Evolutionary conservation across 2,113 vertebrate species (phyloP), one percentile per base, ranked within the genome.

Genomic region (Typhlomys cinereus): DNA sequence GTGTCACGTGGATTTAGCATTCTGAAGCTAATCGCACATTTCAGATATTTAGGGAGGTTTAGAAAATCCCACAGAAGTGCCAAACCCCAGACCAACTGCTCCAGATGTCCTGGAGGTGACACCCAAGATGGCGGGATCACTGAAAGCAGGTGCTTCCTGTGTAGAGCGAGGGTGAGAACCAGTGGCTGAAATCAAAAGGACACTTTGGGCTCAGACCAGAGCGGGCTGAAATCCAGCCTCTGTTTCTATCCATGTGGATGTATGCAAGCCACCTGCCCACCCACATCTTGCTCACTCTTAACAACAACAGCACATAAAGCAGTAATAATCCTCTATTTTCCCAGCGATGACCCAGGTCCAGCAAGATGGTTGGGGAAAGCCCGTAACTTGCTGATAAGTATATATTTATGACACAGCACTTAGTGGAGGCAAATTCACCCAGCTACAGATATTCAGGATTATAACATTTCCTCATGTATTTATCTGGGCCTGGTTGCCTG

Each of bases 181-280:
- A 34, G 29, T 17, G 29, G 34, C 25, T 48, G 27, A 48, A 57
- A 79, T 31, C 5, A 3, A 78, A 84, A 88, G 48, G 21, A 27
- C 41, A 13, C 36, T 46, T n/a, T n/a, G 2, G 39, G 44, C 10
- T 52, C 31, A 31, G 44, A 41, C 8, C 1, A 8, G 59, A 25
- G 23, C 23, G 25, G 1, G 2, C 1, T 31, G 50, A 74, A 70
- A 36, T 79, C 71, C 70, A 36, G 12, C 14, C 48, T 84, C 29
- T 34, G 2, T 3, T 5, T 18, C 39, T 23, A 2, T n/a, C 17
- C 31, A 4, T n/a, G 7, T 2, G 39, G 25, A 50, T 39, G 13
- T 64, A 20, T 11, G 2, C 0, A 13, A 4, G 29, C 34, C 88
- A 59, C 3, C 2, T 17, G 36, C 36, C 14, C 36, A 23, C 6